Evolutionary conservation across 37 sponge, comb jelly and placozoan species (phyloP).

Genomic region (Beroe forskalii): DNA sequence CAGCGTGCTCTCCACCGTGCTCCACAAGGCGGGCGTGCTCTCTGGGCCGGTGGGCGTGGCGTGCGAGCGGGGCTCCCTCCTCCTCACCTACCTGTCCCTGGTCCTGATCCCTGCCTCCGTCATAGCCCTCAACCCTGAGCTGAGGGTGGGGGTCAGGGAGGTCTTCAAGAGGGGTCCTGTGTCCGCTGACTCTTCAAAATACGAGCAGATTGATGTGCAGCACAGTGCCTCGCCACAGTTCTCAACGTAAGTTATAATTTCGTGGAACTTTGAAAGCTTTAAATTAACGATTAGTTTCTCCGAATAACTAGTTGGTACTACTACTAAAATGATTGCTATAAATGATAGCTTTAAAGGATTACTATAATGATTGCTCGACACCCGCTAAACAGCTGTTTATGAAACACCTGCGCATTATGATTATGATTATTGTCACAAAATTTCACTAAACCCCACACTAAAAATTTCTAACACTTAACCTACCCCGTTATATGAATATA

Average conservation of each 20-base stretch:
- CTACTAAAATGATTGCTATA: too few relatives aligned
- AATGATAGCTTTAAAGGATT: too few relatives aligned
- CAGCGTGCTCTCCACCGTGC: not conserved
- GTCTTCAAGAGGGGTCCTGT: not conserved
- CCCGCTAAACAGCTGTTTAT: too few relatives aligned
- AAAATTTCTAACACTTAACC: too few relatives aligned
- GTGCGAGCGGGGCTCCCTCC: not conserved
- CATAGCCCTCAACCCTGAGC: not conserved
- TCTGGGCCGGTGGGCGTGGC: not conserved
- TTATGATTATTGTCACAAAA: too few relatives aligned
- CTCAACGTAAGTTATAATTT: not conserved
- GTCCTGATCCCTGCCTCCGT: not conserved
- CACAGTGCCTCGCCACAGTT: not conserved
- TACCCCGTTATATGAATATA: too few relatives aligned
- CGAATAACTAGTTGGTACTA: too few relatives aligned
- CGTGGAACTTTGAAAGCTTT: not conserved
- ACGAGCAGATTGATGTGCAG: not conserved
- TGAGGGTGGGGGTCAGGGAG: constrained; percentile 7
- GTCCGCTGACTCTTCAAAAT: not conserved
- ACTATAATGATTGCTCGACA: too few relatives aligned
- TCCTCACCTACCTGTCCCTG: not conserved
- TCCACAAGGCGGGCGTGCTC: not conserved
- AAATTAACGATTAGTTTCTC: not conserved
- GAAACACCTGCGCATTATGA: too few relatives aligned
- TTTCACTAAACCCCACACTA: too few relatives aligned